A percentile compares a stretch with the other conserved stretches of the same genome.
Evolutionary conservation across 2,113 vertebrate genomes (phyloP).

Genomic region (Brachyhypopomus gauderio): DNA sequence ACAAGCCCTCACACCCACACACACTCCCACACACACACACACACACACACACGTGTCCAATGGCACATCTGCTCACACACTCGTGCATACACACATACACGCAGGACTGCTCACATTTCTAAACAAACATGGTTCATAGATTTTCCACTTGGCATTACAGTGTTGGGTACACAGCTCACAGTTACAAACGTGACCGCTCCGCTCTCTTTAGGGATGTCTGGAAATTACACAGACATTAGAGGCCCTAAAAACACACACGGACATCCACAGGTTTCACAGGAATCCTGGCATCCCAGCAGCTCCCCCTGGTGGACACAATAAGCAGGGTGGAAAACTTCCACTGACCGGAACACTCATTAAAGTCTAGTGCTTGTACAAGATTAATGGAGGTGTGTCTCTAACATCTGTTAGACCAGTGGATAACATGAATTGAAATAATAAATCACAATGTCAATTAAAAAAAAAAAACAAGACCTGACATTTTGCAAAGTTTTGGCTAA

Average conservation of each 20-base stretch:
- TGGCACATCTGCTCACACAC: slow-evolving; percentile 54
- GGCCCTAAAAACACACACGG: not conserved
- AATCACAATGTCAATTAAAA: slow-evolving; percentile 50
- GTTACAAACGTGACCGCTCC: not conserved
- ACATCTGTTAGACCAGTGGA: not conserved
- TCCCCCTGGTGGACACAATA: slow-evolving; percentile 2
- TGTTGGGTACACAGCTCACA: slow-evolving; percentile 26
- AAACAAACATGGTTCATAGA: slow-evolving; percentile 57
- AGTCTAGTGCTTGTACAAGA: not conserved
- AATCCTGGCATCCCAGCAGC: slow-evolving; percentile 7
- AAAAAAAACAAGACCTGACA: slow-evolving; percentile 54
- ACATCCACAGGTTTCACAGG: slow-evolving; percentile 5
- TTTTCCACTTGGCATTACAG: slow-evolving; percentile 56
- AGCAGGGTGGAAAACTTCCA: slow-evolving; percentile 5
- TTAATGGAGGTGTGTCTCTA: not conserved
- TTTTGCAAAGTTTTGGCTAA: slow-evolving; percentile 68
- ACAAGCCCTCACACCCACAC: slow-evolving; percentile 36
- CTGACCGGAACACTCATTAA: not conserved
- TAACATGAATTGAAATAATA: slow-evolving; percentile 64
- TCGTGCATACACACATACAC: slow-evolving; percentile 56
- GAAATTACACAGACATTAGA: not conserved
- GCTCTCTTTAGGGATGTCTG: not conserved
- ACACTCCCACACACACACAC: slow-evolving; percentile 43
- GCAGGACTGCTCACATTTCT: not conserved
- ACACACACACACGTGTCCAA: slow-evolving; percentile 52